These are phyloP conservation scores for Ctenodactylus gundi DNA, from an alignment of 2,113 vertebrate genomes.

Conservation along the genomic window DNA sequence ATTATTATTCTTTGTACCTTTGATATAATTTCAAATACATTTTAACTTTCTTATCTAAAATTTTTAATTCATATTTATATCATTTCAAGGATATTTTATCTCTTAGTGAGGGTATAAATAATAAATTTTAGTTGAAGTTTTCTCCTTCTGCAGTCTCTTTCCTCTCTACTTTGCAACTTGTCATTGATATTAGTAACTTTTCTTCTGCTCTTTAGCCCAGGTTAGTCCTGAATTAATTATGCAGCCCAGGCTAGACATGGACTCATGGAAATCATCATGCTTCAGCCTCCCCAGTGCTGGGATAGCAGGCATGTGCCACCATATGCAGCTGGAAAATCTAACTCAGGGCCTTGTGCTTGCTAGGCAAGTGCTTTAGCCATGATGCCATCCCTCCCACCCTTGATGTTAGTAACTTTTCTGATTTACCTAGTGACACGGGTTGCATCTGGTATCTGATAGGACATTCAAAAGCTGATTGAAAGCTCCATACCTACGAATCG, in stretches of 20 bases:
- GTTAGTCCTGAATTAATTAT: no score
- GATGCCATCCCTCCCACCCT: no score
- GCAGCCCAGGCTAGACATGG: no score
- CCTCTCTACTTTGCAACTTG: neutral
- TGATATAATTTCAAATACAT: neutral
- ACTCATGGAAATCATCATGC: no score
- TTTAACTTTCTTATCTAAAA: neutral
- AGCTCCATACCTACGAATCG: neutral
- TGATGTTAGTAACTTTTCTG: neutral
- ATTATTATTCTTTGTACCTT: neutral
- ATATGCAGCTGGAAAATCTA: no score
- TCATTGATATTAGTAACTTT: neutral
- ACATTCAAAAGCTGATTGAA: neutral
- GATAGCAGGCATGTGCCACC: no score
- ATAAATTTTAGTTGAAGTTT: neutral
- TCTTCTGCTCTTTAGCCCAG: no score
- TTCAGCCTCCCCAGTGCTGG: no score
- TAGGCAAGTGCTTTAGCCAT: no score
- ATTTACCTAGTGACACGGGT: neutral
- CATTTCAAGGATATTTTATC: neutral
- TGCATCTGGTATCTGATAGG: neutral
- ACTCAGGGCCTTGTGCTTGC: no score
- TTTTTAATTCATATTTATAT: neutral
- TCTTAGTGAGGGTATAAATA: neutral
- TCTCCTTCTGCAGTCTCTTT: neutral